Evolutionary conservation across 2,797 vertebrate species (phyloP).

Genomic region (Pangasius larnaudii): DNA sequence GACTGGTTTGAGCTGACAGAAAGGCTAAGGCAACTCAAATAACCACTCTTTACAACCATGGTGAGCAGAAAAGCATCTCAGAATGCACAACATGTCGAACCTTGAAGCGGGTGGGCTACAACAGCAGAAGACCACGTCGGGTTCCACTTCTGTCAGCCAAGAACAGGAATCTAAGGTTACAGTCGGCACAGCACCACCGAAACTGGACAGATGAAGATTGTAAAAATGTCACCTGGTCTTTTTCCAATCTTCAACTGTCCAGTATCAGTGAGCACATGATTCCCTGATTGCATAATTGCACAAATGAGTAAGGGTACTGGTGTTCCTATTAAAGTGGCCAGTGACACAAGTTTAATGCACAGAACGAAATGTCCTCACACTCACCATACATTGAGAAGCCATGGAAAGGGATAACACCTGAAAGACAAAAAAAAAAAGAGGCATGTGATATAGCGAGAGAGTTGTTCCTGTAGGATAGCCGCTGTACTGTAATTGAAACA

Average conservation of each 20-base stretch:
- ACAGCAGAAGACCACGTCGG: not conserved
- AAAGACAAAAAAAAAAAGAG: constrained; percentile 48
- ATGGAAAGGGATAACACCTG: constrained; percentile 97
- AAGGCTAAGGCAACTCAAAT: not conserved
- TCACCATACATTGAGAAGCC: constrained; percentile 99
- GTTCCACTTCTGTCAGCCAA: not conserved
- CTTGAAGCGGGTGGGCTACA: not conserved
- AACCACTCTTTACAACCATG: not conserved
- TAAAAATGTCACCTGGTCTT: not conserved
- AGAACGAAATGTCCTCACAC: constrained; percentile 54
- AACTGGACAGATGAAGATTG: not conserved
- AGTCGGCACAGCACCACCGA: not conserved
- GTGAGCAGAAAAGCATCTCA: constrained; percentile 8
- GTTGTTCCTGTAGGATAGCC: not conserved
- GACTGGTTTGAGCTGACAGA: not conserved
- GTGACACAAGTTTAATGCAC: not conserved
- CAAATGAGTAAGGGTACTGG: not conserved
- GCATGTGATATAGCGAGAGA: not conserved
- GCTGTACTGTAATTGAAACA: not conserved
- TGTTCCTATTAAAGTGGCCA: not conserved
- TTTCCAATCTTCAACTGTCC: not conserved
- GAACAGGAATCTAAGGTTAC: not conserved
- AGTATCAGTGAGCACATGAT: not conserved
- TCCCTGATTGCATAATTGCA: not conserved
- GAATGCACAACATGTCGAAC: not conserved